phyloP scores from a whole-genome alignment of 2,797 vertebrate genomes.

The Argya squamiceps region DNA sequence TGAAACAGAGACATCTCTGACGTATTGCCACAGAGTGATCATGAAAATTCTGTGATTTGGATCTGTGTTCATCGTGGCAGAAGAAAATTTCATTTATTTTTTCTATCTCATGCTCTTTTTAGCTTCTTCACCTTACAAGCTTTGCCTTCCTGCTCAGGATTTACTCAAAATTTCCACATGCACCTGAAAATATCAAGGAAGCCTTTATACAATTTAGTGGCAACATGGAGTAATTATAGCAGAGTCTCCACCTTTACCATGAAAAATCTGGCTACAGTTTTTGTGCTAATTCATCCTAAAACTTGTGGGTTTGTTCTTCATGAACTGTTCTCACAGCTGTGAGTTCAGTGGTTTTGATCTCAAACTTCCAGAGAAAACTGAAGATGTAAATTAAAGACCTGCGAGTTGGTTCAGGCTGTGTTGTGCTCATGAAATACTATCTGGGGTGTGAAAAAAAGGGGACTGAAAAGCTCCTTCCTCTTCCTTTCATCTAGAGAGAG shows the following conservation, averaged over 20 bases:
- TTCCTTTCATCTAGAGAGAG: not conserved
- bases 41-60: not conserved
- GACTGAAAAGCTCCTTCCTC: not conserved
- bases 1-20: not conserved
- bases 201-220: not conserved
- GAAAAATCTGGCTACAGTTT: not conserved
- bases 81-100: not conserved
- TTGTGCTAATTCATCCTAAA: not conserved
- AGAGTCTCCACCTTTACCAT: not conserved
- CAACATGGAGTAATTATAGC: not conserved
- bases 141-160: not conserved
- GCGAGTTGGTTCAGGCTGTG: not conserved
- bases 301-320: not conserved
- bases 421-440: not conserved
- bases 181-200: not conserved
- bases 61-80: fast-evolving
- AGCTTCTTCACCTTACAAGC: not conserved
- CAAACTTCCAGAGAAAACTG: not conserved
- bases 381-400: not conserved
- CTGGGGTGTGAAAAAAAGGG: not conserved
- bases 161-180: not conserved
- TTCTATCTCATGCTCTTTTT: not conserved
- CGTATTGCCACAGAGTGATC: not conserved
- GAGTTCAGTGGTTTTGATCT: not conserved
- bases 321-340: not conserved